Evolutionary conservation across 2,797 vertebrate species (phyloP).

Genomic region (Pelobates cultripes): DNA sequence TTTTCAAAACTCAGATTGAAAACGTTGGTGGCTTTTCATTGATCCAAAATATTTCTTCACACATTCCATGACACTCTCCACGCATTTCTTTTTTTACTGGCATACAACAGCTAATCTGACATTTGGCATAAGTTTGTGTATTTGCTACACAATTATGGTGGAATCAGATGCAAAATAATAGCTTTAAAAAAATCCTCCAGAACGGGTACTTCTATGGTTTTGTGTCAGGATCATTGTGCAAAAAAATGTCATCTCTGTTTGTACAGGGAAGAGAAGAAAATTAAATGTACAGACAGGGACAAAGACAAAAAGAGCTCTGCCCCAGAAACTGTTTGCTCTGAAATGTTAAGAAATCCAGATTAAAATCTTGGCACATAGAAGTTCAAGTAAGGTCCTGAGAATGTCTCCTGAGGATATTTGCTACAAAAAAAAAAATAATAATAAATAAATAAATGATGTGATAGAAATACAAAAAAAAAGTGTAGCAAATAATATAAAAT

Average conservation of each 20-base stretch:
- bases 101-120: background rate
- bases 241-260: constrained; percentile 65
- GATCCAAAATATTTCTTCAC: constrained; percentile 44
- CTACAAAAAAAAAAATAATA: background rate
- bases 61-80: background rate
- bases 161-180: constrained; percentile 47
- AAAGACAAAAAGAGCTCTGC: background rate
- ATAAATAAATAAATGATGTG: no score
- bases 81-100: constrained; percentile 9
- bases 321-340: constrained; percentile 42
- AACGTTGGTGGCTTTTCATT: constrained; percentile 23
- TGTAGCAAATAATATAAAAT: no score
- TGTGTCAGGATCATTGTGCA: constrained; percentile 50
- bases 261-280: constrained; percentile 50
- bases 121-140: constrained; percentile 27
- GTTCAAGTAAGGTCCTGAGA: constrained; percentile 60
- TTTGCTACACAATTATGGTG: constrained; percentile 49
- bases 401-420: constrained; percentile 32
- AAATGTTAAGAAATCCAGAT: constrained; percentile 58
- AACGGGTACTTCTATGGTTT: constrained; percentile 23
- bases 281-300: constrained; percentile 22
- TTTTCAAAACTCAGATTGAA: constrained; percentile 34
- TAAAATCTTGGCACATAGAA: constrained; percentile 53
- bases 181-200: constrained; percentile 22
- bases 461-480: no score